A percentile compares a stretch with the other conserved stretches of the same genome.
Conservation (phyloP, 2,797 vertebrate genomes). For the Artibeus jamaicensis region DNA sequence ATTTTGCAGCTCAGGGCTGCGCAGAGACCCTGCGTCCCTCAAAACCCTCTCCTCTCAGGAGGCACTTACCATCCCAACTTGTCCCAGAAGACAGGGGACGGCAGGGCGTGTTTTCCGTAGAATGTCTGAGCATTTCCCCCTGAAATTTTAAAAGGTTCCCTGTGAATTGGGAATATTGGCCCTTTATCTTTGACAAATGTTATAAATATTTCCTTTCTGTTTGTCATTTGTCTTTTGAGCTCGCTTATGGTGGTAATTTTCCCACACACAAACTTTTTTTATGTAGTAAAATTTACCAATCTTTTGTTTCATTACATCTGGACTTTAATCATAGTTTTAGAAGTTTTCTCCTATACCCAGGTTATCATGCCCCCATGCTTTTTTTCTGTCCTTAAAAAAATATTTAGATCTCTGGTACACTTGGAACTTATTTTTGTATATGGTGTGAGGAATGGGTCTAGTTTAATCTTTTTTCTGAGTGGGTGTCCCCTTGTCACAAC, state of each 20-base stretch:
- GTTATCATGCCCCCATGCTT: neutral
- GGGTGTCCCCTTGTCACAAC: neutral
- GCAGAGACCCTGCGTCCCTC: neutral
- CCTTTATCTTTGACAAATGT: neutral
- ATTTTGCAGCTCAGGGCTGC: accelerated
- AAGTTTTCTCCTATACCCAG: neutral
- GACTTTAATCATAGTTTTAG: neutral
- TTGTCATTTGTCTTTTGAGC: neutral
- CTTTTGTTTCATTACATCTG: neutral
- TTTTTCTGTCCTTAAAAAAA: neutral
- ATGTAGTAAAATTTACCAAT: neutral
- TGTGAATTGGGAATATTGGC: neutral
- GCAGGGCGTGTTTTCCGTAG: neutral
- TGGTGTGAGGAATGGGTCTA: neutral
- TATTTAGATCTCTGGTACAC: neutral
- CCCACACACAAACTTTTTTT: neutral
- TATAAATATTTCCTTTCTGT: neutral
- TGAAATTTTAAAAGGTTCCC: neutral
- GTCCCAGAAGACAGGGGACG: neutral
- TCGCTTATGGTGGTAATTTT: neutral
- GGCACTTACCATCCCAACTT: neutral
- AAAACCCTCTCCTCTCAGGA: neutral
- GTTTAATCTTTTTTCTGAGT: neutral
- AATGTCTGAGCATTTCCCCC: neutral
- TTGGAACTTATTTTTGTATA: neutral